Conservation (phyloP, 1,140 invertebrate species). For the Bombus consobrinus region DNA sequence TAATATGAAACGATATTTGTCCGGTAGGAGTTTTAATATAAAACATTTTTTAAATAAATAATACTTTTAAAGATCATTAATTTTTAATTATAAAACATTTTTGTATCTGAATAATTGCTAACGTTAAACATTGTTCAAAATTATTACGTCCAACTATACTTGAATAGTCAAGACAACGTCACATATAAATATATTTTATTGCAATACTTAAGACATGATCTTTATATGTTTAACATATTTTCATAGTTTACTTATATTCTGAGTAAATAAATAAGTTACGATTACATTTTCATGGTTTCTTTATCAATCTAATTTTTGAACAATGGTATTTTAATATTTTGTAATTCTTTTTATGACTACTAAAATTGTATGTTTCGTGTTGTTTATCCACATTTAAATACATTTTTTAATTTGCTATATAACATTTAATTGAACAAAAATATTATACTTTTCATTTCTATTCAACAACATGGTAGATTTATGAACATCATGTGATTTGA, state of each 20-base stretch:
- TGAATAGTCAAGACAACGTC: no score
- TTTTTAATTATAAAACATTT: not conserved
- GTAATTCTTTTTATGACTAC: no score
- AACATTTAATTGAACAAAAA: not conserved
- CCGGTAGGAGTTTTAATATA: slow-evolving; percentile 76
- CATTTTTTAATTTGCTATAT: not conserved
- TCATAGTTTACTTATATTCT: not conserved
- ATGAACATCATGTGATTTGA: no score
- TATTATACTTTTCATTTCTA: no score
- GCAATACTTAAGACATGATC: no score
- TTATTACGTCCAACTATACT: no score
- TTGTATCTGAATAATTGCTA: not conserved
- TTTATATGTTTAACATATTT: not conserved
- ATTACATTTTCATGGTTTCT: not conserved
- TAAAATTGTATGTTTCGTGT: not conserved
- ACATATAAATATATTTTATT: no score
- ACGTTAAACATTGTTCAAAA: not conserved
- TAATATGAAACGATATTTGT: slow-evolving; percentile 70
- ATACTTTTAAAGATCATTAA: not conserved
- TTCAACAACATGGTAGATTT: no score
- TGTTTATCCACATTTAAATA: not conserved
- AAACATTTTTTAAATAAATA: slow-evolving; percentile 72
- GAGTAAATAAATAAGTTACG: not conserved
- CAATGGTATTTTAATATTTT: not conserved
- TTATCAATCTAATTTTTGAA: not conserved